Evolutionary conservation across 2,113 vertebrate genomes (phyloP).

Genomic region (Tupaia chinensis): DNA sequence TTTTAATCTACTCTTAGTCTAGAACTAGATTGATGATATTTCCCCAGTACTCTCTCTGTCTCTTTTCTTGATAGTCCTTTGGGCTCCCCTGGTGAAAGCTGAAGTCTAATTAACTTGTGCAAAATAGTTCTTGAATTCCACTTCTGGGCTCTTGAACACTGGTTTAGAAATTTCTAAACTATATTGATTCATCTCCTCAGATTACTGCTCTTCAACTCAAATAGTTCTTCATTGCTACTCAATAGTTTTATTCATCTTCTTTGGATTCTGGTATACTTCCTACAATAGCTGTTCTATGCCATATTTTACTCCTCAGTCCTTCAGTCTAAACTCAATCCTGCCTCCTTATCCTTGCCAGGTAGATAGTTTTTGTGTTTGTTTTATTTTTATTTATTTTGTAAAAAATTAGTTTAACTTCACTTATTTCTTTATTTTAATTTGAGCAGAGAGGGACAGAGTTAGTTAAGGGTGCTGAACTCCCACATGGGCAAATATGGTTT

Average conservation of each 20-base stretch:
- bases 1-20: background rate
- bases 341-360: background rate
- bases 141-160: background rate
- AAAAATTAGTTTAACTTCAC: too few relatives aligned
- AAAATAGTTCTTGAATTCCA: background rate
- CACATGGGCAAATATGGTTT: too few relatives aligned
- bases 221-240: background rate
- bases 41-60: background rate
- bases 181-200: background rate
- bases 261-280: background rate
- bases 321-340: background rate
- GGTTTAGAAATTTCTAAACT: background rate
- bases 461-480: too few relatives aligned
- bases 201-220: background rate
- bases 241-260: background rate
- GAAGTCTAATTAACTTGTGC: too few relatives aligned
- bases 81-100: background rate
- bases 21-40: background rate
- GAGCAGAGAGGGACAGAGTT: too few relatives aligned
- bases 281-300: background rate
- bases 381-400: too few relatives aligned
- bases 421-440: too few relatives aligned
- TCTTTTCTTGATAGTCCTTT: background rate
- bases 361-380: background rate
- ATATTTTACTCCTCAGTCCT: background rate